Evolutionary conservation across 2,888 invertebrate species (phyloP).

Genomic region (Campoletis raptor): DNA sequence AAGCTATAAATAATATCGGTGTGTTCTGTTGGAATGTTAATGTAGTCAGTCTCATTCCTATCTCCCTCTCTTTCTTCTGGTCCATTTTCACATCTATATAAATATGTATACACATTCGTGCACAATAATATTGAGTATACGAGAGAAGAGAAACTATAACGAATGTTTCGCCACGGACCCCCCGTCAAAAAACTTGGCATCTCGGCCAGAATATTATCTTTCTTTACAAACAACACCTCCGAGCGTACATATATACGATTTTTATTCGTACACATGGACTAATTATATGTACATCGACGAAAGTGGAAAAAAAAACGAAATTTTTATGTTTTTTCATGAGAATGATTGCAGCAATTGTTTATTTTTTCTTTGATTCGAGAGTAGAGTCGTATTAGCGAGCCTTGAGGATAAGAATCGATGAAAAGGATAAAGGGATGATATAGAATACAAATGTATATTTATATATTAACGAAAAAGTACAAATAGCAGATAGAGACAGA

Average conservation of each 20-base stretch:
- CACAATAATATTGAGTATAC: constrained; percentile 20
- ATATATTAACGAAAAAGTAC: constrained; percentile 26
- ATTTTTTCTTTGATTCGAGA: not conserved
- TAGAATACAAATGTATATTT: constrained; percentile 6
- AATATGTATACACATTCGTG: constrained; percentile 26
- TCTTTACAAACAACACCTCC: constrained; percentile 30
- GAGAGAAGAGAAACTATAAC: constrained; percentile 71
- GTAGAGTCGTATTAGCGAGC: not conserved
- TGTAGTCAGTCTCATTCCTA: constrained; percentile 71
- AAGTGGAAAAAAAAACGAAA: not conserved
- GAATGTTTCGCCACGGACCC: constrained; percentile 77
- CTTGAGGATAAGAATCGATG: constrained; percentile 34
- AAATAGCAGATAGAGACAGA: constrained; percentile 66
- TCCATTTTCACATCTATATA: constrained; percentile 9
- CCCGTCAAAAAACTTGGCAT: constrained; percentile 75
- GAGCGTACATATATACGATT: constrained; percentile 21
- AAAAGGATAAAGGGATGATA: constrained; percentile 51
- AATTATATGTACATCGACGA: not conserved
- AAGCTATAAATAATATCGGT: constrained; percentile 83
- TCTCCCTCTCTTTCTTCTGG: constrained; percentile 44
- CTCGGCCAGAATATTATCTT: constrained; percentile 31
- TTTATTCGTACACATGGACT: not conserved
- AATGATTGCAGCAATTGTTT: too few relatives aligned
- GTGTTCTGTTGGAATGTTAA: constrained; percentile 80
- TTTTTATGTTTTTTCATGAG: too few relatives aligned